Conservation (phyloP, 30 jellyfish, hydroid and myxozoan species). For the Mastigias papua region DNA sequence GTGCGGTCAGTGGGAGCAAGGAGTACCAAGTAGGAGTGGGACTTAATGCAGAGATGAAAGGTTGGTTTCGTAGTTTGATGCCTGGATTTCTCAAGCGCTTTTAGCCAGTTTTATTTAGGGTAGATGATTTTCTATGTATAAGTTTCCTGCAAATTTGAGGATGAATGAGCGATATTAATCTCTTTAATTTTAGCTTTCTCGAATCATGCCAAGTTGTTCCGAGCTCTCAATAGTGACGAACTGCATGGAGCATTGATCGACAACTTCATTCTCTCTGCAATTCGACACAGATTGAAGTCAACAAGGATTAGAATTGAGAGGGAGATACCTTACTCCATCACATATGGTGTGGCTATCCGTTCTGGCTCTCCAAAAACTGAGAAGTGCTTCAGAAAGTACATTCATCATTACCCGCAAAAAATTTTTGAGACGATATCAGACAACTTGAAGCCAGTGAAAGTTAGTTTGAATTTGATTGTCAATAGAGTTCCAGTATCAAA, state of each 20-base stretch:
- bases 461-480: neutral
- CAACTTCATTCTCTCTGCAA: slow-evolving; percentile 83
- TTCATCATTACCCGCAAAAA: slow-evolving; percentile 85
- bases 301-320: slow-evolving; percentile 77
- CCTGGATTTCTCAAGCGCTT: too few relatives aligned
- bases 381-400: slow-evolving; percentile 83
- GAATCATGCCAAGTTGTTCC: slow-evolving; percentile 62
- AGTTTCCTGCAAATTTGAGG: too few relatives aligned
- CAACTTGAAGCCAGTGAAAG: slow-evolving; percentile 84
- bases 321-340: slow-evolving; percentile 88
- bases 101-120: too few relatives aligned
- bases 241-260: slow-evolving; percentile 89
- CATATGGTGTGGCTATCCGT: slow-evolving; percentile 85
- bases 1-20: slow-evolving; percentile 95
- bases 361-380: slow-evolving; percentile 70
- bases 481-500: neutral
- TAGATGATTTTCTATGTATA: too few relatives aligned
- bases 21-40: slow-evolving; percentile 95
- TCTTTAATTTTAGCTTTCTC: slow-evolving; percentile 66
- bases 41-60: slow-evolving; percentile 92
- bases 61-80: slow-evolving; percentile 10
- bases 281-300: slow-evolving; percentile 33
- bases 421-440: slow-evolving; percentile 83
- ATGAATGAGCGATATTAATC: neutral
- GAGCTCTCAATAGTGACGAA: slow-evolving; percentile 31